Base-by-base conservation (phyloP, 2,888 invertebrate species). In the Drosophila paramelanica region DNA sequence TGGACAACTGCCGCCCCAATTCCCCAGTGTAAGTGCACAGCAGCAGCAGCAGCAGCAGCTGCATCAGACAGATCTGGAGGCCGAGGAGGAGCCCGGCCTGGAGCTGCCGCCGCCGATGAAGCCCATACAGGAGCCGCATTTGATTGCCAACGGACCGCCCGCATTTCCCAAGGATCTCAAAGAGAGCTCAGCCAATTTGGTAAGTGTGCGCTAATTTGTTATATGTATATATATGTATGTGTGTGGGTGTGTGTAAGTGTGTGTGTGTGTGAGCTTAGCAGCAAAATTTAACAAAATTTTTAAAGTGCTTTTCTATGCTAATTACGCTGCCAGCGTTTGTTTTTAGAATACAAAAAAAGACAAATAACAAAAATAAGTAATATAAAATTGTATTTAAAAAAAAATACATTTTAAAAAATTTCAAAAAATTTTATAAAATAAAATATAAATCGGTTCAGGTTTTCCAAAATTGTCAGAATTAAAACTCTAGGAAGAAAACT, bases 51-150 rank as follows among this genome's bases (percentile, higher is more conserved):
- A 75, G 45, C 79, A 73, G 23, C 67, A 72, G 43, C 79, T 72
- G 27, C 67, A 72, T 41, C 80, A 82, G 51, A 69, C 66, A 50
- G 92, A 92, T 65, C 91, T 83, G 69, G 92, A 92, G 79, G 94
- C 95, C 60, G 97, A 97, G 88, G 97, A 96, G 89, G 97, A 97
- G 90, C 94, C 93, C 20, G 95, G 95, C 36, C 94, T 97, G 13
- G 98, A 98, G 93, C 93, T 98, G 81, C 98, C 98, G 56, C 98
- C 98, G 38, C 98, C 98, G 1, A 98, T 98, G 98, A 97, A 97
- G 91, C 97, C 97, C n/a, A 96, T 98, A 80, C 96, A 97, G 91
- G 97, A 92, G 78, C 93, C 93, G 41, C 93, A 93, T 76, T 88
- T 92, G 73, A 92, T 93, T 62, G 82, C 92, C 71, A 92, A 92